These are phyloP conservation scores for Porphyrio hochstetteri DNA, from an alignment of 2,113 vertebrate genomes.

Conservation along the genomic window DNA sequence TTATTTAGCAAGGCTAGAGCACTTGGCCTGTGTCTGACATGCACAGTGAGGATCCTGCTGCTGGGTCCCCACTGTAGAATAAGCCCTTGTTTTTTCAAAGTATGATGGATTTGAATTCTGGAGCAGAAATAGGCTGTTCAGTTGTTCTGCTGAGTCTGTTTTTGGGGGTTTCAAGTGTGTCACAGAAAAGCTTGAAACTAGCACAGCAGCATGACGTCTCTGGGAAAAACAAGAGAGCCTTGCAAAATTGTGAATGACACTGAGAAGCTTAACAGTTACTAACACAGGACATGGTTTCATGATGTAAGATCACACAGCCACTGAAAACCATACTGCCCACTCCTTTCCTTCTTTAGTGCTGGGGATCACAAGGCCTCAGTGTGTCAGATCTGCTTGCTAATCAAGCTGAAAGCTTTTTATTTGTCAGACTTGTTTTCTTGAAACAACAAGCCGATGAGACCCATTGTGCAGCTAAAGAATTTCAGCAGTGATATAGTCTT, in stretches of 20 bases:
- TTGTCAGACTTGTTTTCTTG: neutral
- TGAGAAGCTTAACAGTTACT: neutral
- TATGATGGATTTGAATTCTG: neutral
- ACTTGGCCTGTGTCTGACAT: neutral
- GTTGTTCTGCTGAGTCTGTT: neutral
- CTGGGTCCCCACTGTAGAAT: neutral
- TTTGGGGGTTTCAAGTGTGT: neutral
- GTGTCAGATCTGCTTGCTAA: conserved; percentile 18
- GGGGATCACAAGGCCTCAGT: neutral
- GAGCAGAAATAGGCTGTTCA: neutral
- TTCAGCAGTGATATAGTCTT: neutral
- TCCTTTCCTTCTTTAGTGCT: neutral
- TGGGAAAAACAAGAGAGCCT: neutral
- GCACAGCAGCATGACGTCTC: neutral
- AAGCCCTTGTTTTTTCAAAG: neutral
- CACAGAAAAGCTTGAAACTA: neutral
- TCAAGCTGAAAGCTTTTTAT: neutral
- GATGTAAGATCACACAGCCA: neutral
- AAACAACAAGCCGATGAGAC: neutral
- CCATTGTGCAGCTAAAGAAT: neutral
- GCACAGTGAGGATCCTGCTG: neutral
- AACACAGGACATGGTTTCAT: neutral
- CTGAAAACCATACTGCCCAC: neutral
- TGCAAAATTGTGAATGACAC: neutral
- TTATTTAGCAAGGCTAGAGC: neutral